These are phyloP conservation scores for Antheraea yamamai DNA, from an alignment of 2,888 invertebrate genomes.

Conservation along the genomic window DNA sequence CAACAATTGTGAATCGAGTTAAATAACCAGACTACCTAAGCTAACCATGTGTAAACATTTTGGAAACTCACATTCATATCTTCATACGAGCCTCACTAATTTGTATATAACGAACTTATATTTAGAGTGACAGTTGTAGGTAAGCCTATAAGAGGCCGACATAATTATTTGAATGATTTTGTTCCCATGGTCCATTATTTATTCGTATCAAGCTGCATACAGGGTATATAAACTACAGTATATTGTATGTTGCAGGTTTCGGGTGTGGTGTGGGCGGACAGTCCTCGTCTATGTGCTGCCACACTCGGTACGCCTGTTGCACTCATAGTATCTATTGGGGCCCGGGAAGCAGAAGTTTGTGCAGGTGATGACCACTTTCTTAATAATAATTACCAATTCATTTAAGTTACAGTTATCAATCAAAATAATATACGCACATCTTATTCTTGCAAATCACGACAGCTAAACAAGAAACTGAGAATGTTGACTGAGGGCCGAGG, in stretches of 20 bases:
- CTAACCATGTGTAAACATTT: no score
- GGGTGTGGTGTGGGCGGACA: conserved; percentile 89
- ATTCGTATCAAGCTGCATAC: no score
- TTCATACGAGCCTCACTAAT: no score
- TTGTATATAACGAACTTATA: no score
- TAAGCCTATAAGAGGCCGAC: no score
- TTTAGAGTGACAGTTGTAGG: no score
- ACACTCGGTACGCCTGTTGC: conserved; percentile 89
- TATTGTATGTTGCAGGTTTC: conserved; percentile 78
- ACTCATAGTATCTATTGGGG: conserved; percentile 94
- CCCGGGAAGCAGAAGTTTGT: conserved; percentile 87
- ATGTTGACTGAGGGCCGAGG: not conserved
- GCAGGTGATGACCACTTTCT: conserved; percentile 48
- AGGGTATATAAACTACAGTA: no score
- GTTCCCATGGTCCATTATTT: no score
- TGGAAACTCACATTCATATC: no score
- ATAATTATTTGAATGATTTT: no score
- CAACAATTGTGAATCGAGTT: no score
- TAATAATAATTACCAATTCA: not conserved
- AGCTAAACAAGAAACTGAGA: not conserved
- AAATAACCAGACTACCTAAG: no score
- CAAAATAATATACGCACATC: not conserved
- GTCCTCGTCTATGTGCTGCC: conserved; percentile 91
- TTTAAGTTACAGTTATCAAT: not conserved
- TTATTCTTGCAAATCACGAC: not conserved